Evolutionary conservation across 2,888 invertebrate genomes (phyloP), one percentile per base, ranked within the genome.

Genomic region (Pantelozetes paolii): DNA sequence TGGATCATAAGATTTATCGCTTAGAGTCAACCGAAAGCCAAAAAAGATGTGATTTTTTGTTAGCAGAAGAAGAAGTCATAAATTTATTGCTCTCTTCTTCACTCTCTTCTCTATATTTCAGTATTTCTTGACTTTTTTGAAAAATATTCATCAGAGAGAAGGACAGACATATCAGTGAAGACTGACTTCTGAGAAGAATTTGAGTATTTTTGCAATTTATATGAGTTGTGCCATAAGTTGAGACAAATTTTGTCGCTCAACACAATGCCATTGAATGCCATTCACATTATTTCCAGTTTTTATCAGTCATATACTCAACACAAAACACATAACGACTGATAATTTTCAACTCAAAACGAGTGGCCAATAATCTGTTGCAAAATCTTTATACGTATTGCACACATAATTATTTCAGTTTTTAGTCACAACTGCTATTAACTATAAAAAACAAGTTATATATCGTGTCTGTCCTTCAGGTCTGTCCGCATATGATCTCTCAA

Each of bases 1-100:
- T 67, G 67, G 67, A 67, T 67, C 67, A 67, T 67, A 67, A 67
- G 67, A 67, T 67, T 67, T 67, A 67, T 67, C n/a, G 67, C 67
- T 30, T n/a, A 9, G 13, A 67, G 40, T 67, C 40, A 42, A 67
- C 36, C 67, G 15, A 67, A 64, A 64, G 36, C 32, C 64, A 20
- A 23, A 42, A 67, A 20, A 67, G 42, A 67, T 67, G 67, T 32
- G 32, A 67, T 67, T 67, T 64, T 67, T 54, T 36, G 40, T 67
- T 67, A 11, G 67, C 30, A 64, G n/a, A n/a, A n/a, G n/a, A n/a
- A n/a, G 20, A n/a, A 26, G 36, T 67, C 67, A 42, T 40, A 67
- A 67, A 67, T 67, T 67, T 62, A 67, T 42, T 67, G 67, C 67
- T 67, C 23, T 40, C 23, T 18, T 11, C 32, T 40, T 40, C 11